Base-by-base conservation (phyloP, 2,113 vertebrate species). In the Gambusia affinis region DNA sequence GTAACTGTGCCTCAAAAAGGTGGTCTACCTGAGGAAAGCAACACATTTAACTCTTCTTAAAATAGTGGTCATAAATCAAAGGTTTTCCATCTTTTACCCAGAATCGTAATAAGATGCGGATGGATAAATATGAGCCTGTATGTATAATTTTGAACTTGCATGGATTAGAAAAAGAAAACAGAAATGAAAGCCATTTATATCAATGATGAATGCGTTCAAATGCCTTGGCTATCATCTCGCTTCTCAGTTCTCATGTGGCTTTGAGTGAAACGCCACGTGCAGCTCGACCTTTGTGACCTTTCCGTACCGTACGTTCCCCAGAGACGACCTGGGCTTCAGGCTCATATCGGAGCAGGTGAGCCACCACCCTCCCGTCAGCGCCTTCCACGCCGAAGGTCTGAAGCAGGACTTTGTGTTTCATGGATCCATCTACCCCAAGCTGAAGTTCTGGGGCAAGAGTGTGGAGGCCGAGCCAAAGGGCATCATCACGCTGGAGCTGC, bases 391-490 rank as follows among this genome's bases (percentile, higher is more conserved):
- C 0, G 97, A 99, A 93, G 98, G 98, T 15, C 87, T 99, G 76
- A 94, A 96, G 87, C 95, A 96, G 0, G 97, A 98, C 88, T 99
- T 99, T 91, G 94, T 97, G 66, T 99, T 99, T 87, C 98, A 99
- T 62, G 98, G 98, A 66, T 99, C 98, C 35, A 97, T 99, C 87
- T 98, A 99, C 82, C 98, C 98, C 61, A 99, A 99, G 92, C 96
- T 99, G 37, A 99, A 99, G 87, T 99, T 99, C 90, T 99, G 98
- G 98, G 98, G 98, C 4, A 99, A 99, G 89, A 99, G 98, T 0
- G 97, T 99, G 72, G 97, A 99, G 92, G 98, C 98, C 0, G 98
- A 99, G 77, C 98, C 98, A 0, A 98, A 96, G 92, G 98, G 98
- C 74, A 95, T 93, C 8, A 99, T 99, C 92, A 99, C 98, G n/a